Percentiles rank a stretch among this genome's conserved stretches.
Conservation (phyloP, 2,888 invertebrate genomes). For the Euphydryas editha region DNA sequence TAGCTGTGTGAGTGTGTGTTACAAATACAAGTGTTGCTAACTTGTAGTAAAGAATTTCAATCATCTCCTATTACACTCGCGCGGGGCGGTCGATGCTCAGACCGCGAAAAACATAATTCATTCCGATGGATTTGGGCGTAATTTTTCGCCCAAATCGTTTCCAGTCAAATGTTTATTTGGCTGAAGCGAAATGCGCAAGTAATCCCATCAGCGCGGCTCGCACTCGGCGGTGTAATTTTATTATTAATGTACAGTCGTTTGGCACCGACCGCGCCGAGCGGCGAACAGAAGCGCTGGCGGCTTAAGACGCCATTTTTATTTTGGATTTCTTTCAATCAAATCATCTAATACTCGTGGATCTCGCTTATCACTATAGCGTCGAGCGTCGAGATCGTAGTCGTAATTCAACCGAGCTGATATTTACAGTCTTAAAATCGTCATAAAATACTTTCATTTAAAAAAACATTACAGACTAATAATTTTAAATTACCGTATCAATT, state of each 20-base stretch:
- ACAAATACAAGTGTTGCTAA: neutral
- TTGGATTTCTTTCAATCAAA: constrained; percentile 31
- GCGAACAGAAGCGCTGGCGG: too few relatives aligned
- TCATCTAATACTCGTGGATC: neutral
- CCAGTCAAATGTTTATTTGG: constrained; percentile 60
- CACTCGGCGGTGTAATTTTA: constrained; percentile 31
- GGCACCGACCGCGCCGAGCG: constrained; percentile 16
- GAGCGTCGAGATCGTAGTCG: neutral
- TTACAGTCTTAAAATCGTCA: neutral
- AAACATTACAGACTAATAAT: too few relatives aligned
- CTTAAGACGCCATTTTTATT: constrained; percentile 32
- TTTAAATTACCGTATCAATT: too few relatives aligned
- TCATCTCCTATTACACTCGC: constrained; percentile 16
- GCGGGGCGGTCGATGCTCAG: constrained; percentile 9
- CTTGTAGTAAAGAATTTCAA: neutral
- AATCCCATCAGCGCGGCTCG: constrained; percentile 49
- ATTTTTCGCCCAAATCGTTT: constrained; percentile 46
- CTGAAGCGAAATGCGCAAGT: constrained; percentile 52
- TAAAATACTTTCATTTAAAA: too few relatives aligned
- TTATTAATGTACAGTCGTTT: constrained; percentile 37
- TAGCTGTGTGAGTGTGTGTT: too few relatives aligned
- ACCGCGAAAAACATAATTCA: constrained; percentile 13
- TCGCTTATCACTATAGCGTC: neutral
- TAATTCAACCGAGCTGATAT: neutral
- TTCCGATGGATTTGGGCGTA: constrained; percentile 33